Conservation (phyloP, 1,140 invertebrate species). For the Drosophila miranda region DNA sequence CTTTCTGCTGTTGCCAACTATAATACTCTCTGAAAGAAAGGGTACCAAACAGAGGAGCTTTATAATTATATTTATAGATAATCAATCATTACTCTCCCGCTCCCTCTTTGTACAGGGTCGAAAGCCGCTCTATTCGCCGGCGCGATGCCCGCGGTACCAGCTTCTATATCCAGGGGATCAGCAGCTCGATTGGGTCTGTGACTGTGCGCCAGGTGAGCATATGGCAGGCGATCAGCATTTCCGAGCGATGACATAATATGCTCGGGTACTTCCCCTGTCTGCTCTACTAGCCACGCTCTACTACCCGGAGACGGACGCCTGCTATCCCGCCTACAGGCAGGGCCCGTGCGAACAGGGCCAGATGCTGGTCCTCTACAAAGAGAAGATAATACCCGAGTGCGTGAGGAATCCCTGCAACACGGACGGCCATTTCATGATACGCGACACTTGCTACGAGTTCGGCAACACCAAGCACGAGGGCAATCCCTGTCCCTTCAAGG, state of each 20-base stretch:
- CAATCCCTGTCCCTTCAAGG: slow-evolving; percentile 82
- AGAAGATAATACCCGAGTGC: slow-evolving; percentile 84
- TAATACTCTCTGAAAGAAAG: too few relatives aligned
- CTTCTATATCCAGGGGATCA: slow-evolving; percentile 86
- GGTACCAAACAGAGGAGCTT: too few relatives aligned
- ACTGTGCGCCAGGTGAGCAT: slow-evolving; percentile 85
- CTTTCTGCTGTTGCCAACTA: too few relatives aligned
- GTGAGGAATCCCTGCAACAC: slow-evolving; percentile 85
- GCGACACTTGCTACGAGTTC: slow-evolving; percentile 83
- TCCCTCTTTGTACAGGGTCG: slow-evolving; percentile 82
- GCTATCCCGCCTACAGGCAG: slow-evolving; percentile 85
- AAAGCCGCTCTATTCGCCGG: slow-evolving; percentile 84
- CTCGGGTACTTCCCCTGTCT: slow-evolving; percentile 25
- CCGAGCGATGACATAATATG: slow-evolving; percentile 57
- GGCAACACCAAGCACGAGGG: slow-evolving; percentile 51
- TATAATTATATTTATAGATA: not conserved
- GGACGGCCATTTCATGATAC: slow-evolving; percentile 83
- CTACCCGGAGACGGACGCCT: slow-evolving; percentile 84
- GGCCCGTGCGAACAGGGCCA: slow-evolving; percentile 85
- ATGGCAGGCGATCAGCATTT: slow-evolving; percentile 72
- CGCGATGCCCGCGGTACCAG: slow-evolving; percentile 85
- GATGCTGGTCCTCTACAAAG: slow-evolving; percentile 84
- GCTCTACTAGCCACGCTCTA: slow-evolving; percentile 84
- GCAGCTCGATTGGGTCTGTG: slow-evolving; percentile 86
- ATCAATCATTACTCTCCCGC: slow-evolving; percentile 35